phyloP scores from a whole-genome alignment of 2,888 invertebrate genomes.

The Geotrupes spiniger region DNA sequence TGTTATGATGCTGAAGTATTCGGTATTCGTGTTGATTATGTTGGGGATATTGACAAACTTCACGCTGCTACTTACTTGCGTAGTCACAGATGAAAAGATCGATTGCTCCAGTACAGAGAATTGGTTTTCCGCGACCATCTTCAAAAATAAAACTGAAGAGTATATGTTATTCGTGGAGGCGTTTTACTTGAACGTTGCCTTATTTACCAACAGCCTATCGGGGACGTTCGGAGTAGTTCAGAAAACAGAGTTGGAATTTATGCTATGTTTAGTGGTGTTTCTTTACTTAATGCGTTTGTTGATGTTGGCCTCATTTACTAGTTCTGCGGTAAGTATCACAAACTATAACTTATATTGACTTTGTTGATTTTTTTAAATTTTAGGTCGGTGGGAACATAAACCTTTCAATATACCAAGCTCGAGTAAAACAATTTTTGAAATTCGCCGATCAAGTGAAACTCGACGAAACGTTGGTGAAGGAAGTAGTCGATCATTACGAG shows the following conservation, averaged over 20 bases:
- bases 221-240: constrained; percentile 8
- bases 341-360: too few species aligned
- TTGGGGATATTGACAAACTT: constrained; percentile 11
- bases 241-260: constrained; percentile 2
- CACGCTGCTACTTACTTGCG: constrained; percentile 14
- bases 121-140: constrained; percentile 10
- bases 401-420: constrained; percentile 27
- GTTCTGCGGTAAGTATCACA: constrained; percentile 18
- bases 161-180: constrained; percentile 8
- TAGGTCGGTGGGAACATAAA: constrained; percentile 30
- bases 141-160: background rate
- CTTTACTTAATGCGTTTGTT: constrained; percentile 9
- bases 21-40: constrained; percentile 7
- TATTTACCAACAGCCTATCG: constrained; percentile 10
- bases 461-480: constrained; percentile 24
- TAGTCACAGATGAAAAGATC: background rate
- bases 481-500: constrained; percentile 29
- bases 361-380: too few species aligned
- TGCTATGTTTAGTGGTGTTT: constrained; percentile 5
- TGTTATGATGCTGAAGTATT: constrained; percentile 13
- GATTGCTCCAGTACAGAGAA: constrained; percentile 7
- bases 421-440: constrained; percentile 26
- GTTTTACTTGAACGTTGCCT: constrained; percentile 5
- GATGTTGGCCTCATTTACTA: constrained; percentile 13
- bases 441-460: constrained; percentile 29